Percentiles rank a stretch among this genome's conserved stretches.
Evolutionary conservation across 1,140 invertebrate genomes (phyloP).

Genomic region (Microplitis mediator): DNA sequence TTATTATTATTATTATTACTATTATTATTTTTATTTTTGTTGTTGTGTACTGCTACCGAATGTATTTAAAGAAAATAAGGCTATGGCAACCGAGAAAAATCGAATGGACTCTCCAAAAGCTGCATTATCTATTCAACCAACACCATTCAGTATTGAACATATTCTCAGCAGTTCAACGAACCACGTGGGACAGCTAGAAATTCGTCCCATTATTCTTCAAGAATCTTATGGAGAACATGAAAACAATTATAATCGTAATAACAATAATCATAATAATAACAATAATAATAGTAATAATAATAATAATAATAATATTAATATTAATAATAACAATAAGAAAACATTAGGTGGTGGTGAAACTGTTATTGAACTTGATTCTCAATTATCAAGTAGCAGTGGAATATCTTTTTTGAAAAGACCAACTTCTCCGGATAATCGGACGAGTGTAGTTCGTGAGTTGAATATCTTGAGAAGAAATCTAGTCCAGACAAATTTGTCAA

Average conservation of each 20-base stretch:
- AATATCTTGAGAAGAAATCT: constrained; percentile 51
- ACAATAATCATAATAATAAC: constrained; percentile 3
- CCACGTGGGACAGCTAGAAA: constrained; percentile 26
- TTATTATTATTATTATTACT: not conserved
- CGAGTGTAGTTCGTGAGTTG: constrained; percentile 51
- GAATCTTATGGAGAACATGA: constrained; percentile 5
- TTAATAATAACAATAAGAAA: constrained; percentile 14
- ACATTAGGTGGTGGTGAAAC: constrained; percentile 13
- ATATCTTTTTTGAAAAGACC: constrained; percentile 40
- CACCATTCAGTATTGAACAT: constrained; percentile 59
- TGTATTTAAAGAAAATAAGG: not conserved
- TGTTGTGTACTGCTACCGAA: not conserved
- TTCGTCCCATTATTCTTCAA: constrained; percentile 5
- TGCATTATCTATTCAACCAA: constrained; percentile 45
- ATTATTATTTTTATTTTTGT: not conserved
- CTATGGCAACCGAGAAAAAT: constrained; percentile 36
- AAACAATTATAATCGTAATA: not conserved
- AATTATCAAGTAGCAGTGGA: constrained; percentile 14
- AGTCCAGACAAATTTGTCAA: constrained; percentile 50
- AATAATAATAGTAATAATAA: constrained; percentile 19
- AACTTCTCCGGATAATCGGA: constrained; percentile 39
- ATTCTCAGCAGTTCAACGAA: constrained; percentile 52
- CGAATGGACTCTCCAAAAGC: constrained; percentile 48
- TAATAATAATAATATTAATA: not conserved
- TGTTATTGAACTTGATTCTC: constrained; percentile 24